A percentile compares a stretch with the other conserved stretches of the same genome.
phyloP scores from a whole-genome alignment of 1,140 invertebrate genomes.

The Augochlora pura region DNA sequence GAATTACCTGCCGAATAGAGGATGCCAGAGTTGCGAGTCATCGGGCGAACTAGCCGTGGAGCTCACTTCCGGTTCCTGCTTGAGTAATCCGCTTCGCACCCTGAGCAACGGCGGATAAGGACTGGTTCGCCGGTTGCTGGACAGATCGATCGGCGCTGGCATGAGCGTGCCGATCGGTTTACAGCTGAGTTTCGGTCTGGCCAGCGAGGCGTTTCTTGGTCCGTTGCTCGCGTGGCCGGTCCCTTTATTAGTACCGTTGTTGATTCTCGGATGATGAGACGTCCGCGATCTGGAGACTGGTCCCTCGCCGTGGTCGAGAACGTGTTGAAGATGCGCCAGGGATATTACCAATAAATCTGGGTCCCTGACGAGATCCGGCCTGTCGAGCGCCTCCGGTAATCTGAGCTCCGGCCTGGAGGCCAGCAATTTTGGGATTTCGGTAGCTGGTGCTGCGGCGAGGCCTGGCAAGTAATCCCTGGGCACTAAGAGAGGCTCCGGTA shows the following conservation, averaged over 20 bases:
- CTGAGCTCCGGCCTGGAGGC: conserved; percentile 85
- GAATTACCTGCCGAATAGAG: conserved; percentile 85
- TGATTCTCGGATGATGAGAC: conserved; percentile 66
- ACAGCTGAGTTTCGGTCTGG: conserved; percentile 72
- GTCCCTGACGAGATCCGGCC: conserved; percentile 86
- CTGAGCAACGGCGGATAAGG: conserved; percentile 69
- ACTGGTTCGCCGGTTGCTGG: conserved; percentile 72
- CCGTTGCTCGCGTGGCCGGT: conserved; percentile 33
- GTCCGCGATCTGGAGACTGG: conserved; percentile 57
- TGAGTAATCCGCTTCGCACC: conserved; percentile 72
- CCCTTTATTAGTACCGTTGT: conserved; percentile 48
- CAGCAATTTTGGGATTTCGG: conserved; percentile 88
- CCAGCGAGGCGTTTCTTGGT: conserved; percentile 49
- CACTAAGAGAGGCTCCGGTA: conserved; percentile 90
- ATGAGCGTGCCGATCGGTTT: conserved; percentile 77
- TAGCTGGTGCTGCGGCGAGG: conserved; percentile 86
- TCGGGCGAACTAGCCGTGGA: conserved; percentile 74
- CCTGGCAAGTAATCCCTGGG: conserved; percentile 87
- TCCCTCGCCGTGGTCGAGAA: conserved; percentile 80
- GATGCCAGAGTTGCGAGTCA: conserved; percentile 85
- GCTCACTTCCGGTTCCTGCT: conserved; percentile 77
- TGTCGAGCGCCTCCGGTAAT: conserved; percentile 86
- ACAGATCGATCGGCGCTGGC: conserved; percentile 75
- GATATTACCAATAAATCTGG: conserved; percentile 90
- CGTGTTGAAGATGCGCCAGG: conserved; percentile 87